Evolutionary conservation across 1,140 invertebrate species (phyloP).

Genomic region (Coelopa frigida): DNA sequence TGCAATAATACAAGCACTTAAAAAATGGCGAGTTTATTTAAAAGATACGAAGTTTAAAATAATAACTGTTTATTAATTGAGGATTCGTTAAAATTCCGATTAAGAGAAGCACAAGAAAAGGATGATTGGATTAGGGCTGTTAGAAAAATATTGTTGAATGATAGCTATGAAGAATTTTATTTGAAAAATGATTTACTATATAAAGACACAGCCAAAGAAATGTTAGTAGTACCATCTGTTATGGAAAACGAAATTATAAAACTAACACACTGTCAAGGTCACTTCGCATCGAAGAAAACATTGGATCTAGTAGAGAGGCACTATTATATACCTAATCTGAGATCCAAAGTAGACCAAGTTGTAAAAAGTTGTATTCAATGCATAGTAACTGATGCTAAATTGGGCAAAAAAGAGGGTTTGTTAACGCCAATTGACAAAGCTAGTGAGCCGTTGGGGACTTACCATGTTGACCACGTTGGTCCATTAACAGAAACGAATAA

Average conservation of each 20-base stretch:
- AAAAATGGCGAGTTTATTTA: conserved; percentile 20
- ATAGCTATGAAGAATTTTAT: conserved; percentile 1
- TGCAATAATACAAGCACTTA: conserved; percentile 21
- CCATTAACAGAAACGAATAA: conserved; percentile 4
- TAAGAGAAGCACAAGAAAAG: conserved; percentile 9
- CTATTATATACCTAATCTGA: conserved; percentile 5
- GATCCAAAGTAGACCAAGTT: background rate
- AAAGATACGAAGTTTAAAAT: conserved; percentile 9
- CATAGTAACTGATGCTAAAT: background rate
- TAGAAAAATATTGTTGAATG: background rate
- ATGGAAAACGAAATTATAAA: conserved; percentile 22
- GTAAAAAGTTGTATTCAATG: background rate
- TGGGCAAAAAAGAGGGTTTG: conserved; percentile 11
- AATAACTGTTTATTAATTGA: conserved; percentile 5
- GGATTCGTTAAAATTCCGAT: conserved; percentile 3
- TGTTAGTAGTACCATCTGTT: conserved; percentile 19
- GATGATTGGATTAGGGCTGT: conserved; percentile 5
- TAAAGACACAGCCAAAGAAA: background rate
- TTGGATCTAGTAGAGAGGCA: background rate
- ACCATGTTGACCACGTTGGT: conserved; percentile 22
- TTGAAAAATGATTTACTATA: background rate
- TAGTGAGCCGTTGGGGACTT: conserved; percentile 1
- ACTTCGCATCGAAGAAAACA: conserved; percentile 13
- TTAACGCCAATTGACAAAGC: conserved; percentile 4
- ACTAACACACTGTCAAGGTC: conserved; percentile 18